Evolutionary conservation across 2,797 vertebrate species (phyloP).

Genomic region (Falco rusticolus): DNA sequence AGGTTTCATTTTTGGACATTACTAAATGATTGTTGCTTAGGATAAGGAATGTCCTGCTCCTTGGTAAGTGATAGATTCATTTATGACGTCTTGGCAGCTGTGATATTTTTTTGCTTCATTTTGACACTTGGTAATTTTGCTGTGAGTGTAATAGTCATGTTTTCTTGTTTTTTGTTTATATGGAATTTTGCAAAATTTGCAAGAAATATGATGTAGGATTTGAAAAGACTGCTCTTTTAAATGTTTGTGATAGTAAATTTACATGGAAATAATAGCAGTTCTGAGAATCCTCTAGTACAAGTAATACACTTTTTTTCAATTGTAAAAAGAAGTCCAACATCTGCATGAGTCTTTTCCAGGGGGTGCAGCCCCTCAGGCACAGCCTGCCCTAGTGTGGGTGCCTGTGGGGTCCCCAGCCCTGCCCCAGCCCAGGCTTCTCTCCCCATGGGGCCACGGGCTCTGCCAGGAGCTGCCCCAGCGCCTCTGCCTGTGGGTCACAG

Average conservation of each 20-base stretch:
- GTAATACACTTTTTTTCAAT: neutral
- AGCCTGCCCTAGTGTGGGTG: no score
- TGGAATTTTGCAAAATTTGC: neutral
- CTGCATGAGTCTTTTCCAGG: no score
- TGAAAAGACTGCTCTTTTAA: neutral
- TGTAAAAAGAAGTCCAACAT: neutral
- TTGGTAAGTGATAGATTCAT: neutral
- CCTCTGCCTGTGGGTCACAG: fast-evolving
- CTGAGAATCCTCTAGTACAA: neutral
- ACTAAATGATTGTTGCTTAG: neutral
- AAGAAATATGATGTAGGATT: neutral
- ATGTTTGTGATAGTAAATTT: neutral
- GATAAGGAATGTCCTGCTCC: neutral
- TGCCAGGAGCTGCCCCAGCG: neutral
- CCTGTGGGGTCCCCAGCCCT: no score
- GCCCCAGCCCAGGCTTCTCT: neutral
- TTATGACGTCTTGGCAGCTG: neutral
- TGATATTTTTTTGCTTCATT: neutral
- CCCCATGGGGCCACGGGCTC: fast-evolving
- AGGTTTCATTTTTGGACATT: neutral
- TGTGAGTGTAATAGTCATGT: neutral
- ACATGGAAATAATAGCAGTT: neutral
- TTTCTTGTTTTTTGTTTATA: neutral
- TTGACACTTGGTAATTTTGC: neutral
- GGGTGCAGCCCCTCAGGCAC: no score